These are phyloP conservation scores for Lasioglossum marginatum DNA, from an alignment of 2,888 invertebrate genomes.

Conservation along the genomic window DNA sequence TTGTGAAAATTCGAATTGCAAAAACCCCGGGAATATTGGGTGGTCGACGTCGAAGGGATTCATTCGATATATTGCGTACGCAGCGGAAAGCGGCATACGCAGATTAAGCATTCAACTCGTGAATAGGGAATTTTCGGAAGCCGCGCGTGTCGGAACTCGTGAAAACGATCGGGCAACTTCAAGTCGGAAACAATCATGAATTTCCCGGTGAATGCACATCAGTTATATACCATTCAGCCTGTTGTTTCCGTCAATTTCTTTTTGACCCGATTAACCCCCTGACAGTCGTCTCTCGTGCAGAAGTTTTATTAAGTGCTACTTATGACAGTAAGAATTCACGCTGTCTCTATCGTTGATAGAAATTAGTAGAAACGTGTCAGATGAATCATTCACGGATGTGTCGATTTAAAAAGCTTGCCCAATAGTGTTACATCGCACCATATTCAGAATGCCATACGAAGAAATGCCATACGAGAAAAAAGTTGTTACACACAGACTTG, in stretches of 20 bases:
- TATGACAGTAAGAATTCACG: neutral
- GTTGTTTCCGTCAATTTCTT: neutral
- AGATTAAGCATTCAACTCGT: constrained; percentile 48
- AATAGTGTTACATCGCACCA: neutral
- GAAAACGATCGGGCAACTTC: constrained; percentile 3
- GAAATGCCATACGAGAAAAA: too few species aligned
- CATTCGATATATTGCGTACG: constrained; percentile 48
- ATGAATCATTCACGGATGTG: neutral
- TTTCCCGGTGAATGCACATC: neutral
- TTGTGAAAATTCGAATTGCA: constrained; percentile 60
- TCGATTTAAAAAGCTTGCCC: neutral
- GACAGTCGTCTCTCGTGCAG: neutral
- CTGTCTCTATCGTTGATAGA: neutral
- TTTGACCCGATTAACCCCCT: neutral
- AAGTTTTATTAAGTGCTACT: neutral
- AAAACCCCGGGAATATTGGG: constrained; percentile 44
- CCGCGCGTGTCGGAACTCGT: neutral
- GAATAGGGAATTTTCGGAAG: constrained; percentile 41
- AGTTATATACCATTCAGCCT: neutral
- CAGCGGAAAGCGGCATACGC: constrained; percentile 34
- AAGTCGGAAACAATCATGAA: constrained; percentile 13
- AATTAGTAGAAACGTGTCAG: neutral
- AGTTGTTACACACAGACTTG: neutral
- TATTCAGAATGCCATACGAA: too few species aligned
- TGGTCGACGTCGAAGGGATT: constrained; percentile 1